Conservation (phyloP, 2,113 vertebrate genomes). For the Dromas ardeola region DNA sequence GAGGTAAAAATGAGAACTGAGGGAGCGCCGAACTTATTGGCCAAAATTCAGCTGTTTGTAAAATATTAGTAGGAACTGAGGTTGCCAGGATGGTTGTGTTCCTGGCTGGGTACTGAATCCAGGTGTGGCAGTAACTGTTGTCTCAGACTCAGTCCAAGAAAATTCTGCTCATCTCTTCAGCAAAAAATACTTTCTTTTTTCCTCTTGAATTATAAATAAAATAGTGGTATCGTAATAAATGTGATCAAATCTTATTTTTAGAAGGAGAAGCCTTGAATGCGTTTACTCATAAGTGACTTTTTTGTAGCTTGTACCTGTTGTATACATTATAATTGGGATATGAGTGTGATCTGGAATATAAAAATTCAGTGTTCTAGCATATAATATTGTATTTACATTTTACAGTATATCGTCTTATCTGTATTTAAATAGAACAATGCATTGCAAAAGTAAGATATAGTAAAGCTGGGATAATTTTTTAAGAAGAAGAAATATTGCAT, state of each 20-base stretch:
- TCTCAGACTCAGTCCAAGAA: not conserved
- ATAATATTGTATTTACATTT: not conserved
- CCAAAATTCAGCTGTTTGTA: not conserved
- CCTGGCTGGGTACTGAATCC: not conserved
- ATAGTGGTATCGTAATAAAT: not conserved
- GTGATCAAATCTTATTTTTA: not conserved
- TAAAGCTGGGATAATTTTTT: not conserved
- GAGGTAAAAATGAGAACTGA: not conserved
- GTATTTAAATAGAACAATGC: not conserved
- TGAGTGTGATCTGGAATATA: not conserved
- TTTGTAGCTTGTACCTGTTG: not conserved
- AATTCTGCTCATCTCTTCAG: not conserved
- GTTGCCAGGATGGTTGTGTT: not conserved
- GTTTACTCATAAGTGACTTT: not conserved
- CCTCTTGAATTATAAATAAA: not conserved
- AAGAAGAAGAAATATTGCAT: not conserved
- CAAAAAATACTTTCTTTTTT: not conserved
- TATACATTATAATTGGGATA: not conserved
- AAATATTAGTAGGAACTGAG: not conserved
- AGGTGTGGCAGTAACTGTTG: not conserved
- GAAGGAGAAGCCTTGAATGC: not conserved
- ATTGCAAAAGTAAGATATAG: not conserved
- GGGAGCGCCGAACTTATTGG: not conserved
- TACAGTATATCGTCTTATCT: not conserved
- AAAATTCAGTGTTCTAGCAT: not conserved